Conservation (phyloP, 1,140 invertebrate species). For the Calliopsis andreniformis region DNA sequence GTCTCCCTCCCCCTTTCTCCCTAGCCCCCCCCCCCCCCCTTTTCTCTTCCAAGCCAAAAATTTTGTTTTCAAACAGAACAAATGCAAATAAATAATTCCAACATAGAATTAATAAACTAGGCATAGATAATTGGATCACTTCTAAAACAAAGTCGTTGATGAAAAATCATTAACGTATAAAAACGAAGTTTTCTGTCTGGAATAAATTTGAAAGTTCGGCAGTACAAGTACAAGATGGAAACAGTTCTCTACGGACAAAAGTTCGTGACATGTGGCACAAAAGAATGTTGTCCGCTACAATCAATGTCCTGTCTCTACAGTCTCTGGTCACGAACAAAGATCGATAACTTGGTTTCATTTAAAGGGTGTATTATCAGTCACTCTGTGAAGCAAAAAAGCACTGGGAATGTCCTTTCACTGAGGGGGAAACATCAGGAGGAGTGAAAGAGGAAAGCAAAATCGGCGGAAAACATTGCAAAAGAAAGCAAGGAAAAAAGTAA, state of each 20-base stretch:
- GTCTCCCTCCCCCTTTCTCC: too few species aligned
- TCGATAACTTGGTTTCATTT: conserved; percentile 43
- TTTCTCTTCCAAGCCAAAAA: too few species aligned
- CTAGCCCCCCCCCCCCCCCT: too few species aligned
- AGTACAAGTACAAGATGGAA: neutral
- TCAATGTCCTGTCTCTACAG: conserved; percentile 15
- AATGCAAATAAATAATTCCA: too few species aligned
- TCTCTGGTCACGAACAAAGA: neutral
- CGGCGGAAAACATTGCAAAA: neutral
- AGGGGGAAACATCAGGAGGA: neutral
- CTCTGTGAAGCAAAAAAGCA: neutral
- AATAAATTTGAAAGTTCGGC: neutral
- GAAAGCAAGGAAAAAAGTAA: neutral
- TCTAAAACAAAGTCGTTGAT: too few species aligned
- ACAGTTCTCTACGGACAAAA: conserved; percentile 3
- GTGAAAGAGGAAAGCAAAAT: conserved; percentile 1
- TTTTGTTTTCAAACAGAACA: too few species aligned
- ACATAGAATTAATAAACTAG: too few species aligned
- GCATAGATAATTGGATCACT: too few species aligned
- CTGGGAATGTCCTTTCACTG: neutral
- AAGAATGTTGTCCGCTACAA: conserved; percentile 32
- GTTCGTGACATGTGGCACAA: conserved; percentile 10
- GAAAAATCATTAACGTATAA: too few species aligned
- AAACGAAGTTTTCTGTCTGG: neutral
- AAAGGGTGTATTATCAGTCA: conserved; percentile 32